These are phyloP conservation scores for Gonatopus flavifemur DNA, from an alignment of 1,140 invertebrate species.

Conservation along the genomic window DNA sequence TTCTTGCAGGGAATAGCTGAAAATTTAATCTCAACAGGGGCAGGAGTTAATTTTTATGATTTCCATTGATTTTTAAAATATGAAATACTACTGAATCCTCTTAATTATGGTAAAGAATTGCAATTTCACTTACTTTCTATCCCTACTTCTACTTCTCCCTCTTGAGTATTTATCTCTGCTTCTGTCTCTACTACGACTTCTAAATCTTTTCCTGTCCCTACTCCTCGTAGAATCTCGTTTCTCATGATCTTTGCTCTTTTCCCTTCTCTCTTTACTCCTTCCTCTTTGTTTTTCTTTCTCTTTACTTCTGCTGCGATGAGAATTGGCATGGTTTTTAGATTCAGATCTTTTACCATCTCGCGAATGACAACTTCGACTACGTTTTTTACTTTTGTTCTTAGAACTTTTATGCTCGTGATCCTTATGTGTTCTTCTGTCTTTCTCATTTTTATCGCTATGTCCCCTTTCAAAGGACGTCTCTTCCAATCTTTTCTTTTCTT, in stretches of 20 bases:
- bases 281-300: slow-evolving; percentile 35
- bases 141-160: slow-evolving; percentile 48
- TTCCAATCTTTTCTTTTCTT: slow-evolving; percentile 53
- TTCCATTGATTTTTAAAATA: too few relatives aligned
- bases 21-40: too few relatives aligned
- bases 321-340: slow-evolving; percentile 24
- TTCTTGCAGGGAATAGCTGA: too few relatives aligned
- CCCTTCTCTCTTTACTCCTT: slow-evolving; percentile 42
- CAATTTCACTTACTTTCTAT: slow-evolving; percentile 50
- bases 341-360: slow-evolving; percentile 36
- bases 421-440: slow-evolving; percentile 43
- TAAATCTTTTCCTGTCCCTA: slow-evolving; percentile 42
- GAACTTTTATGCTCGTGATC: slow-evolving; percentile 33
- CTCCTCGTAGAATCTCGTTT: slow-evolving; percentile 43
- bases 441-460: slow-evolving; percentile 45
- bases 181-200: slow-evolving; percentile 46
- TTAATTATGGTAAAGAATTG: too few relatives aligned
- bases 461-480: slow-evolving; percentile 42
- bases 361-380: slow-evolving; percentile 34
- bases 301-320: slow-evolving; percentile 39
- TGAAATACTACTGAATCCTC: too few relatives aligned
- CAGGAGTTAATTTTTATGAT: neutral
- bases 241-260: slow-evolving; percentile 35
- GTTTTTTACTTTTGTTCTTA: slow-evolving; percentile 33
- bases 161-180: slow-evolving; percentile 39